These are phyloP conservation scores for Lasioglossum marginatum DNA, from an alignment of 2,888 invertebrate genomes.

Conservation along the genomic window DNA sequence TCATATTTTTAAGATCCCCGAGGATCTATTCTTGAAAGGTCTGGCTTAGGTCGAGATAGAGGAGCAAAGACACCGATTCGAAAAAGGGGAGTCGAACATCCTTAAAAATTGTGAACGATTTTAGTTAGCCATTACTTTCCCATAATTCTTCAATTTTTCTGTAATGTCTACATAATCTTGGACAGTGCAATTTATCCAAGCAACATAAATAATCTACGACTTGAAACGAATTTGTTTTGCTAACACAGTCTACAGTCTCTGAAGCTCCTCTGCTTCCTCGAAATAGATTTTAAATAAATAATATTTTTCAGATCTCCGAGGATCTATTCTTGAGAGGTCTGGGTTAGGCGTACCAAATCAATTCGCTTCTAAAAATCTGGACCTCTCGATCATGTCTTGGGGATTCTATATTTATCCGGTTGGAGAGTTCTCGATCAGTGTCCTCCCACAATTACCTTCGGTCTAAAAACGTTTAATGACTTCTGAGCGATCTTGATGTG, in stretches of 20 bases:
- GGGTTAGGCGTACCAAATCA: not conserved
- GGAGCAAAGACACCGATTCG: too few relatives aligned
- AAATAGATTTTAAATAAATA: not conserved
- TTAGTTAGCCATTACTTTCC: not conserved
- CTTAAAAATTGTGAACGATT: not conserved
- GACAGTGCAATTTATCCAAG: not conserved
- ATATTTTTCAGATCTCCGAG: not conserved
- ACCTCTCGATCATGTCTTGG: not conserved
- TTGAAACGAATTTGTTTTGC: not conserved
- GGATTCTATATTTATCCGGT: not conserved
- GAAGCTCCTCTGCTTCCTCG: too few relatives aligned
- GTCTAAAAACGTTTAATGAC: not conserved
- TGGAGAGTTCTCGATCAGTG: not conserved
- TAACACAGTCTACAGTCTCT: not conserved
- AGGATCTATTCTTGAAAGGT: not conserved
- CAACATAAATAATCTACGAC: not conserved
- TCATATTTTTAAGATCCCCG: not conserved
- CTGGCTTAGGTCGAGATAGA: not conserved
- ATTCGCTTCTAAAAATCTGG: not conserved
- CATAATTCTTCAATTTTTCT: not conserved
- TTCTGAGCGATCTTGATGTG: not conserved
- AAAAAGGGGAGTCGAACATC: not conserved
- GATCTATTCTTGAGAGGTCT: not conserved
- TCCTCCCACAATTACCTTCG: constrained; percentile 2
- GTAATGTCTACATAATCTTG: not conserved